A percentile compares a stretch with the other conserved stretches of the same genome.
These are phyloP conservation scores for Collichthys lucidus DNA, from an alignment of 2,113 vertebrate genomes.

Conservation along the genomic window DNA sequence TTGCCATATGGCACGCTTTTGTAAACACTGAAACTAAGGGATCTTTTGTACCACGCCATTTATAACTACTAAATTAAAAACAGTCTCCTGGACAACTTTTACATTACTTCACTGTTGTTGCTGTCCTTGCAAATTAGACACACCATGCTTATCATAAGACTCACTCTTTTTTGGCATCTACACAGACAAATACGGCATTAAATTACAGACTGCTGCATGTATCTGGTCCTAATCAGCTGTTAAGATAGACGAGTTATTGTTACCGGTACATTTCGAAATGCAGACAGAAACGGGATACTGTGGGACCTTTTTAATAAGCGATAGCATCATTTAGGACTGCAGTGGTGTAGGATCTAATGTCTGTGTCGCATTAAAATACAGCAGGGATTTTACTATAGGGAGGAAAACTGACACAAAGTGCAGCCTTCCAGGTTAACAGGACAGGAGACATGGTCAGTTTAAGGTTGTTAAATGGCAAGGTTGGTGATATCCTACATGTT, in stretches of 20 bases:
- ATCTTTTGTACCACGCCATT: conserved; percentile 13
- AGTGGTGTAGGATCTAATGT: conserved; percentile 19
- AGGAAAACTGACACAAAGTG: not conserved
- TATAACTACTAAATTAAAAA: conserved; percentile 31
- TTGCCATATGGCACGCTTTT: conserved; percentile 34
- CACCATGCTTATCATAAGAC: not conserved
- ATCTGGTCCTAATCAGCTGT: not conserved
- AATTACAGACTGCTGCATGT: conserved; percentile 4
- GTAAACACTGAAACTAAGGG: conserved; percentile 25
- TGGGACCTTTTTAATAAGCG: conserved; percentile 5
- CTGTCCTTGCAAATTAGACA: not conserved
- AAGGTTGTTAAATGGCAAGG: not conserved
- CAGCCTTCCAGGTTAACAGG: not conserved
- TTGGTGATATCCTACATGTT: not conserved
- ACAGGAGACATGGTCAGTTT: not conserved
- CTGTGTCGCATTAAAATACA: conserved; percentile 28
- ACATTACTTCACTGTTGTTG: conserved; percentile 23
- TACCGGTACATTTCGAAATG: not conserved
- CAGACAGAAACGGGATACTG: conserved; percentile 3
- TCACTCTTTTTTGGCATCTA: conserved; percentile 1
- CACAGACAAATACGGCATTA: not conserved
- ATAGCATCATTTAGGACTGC: conserved; percentile 9
- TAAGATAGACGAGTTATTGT: not conserved
- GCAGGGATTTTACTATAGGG: conserved; percentile 24
- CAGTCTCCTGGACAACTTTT: conserved; percentile 6